Evolutionary conservation across 2,888 invertebrate genomes (phyloP).

Genomic region (Apodemia duryi): DNA sequence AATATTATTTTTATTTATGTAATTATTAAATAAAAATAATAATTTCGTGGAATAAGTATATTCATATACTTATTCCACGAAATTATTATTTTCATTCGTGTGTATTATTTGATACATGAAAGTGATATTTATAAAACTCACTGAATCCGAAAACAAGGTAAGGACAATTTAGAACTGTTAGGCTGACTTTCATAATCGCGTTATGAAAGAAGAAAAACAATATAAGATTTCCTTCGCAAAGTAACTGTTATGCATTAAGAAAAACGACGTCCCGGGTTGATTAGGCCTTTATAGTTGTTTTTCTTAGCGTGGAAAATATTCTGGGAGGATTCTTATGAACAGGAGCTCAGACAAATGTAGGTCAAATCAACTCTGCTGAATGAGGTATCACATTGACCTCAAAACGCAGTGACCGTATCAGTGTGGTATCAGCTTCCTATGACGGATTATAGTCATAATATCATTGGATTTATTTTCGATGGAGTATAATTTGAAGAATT

Average conservation of each 20-base stretch:
- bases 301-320: background rate
- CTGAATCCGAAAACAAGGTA: background rate
- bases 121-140: background rate
- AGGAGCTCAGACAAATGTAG: conserved; percentile 11
- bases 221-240: background rate
- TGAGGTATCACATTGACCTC: conserved; percentile 3
- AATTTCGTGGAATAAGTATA: too few species aligned
- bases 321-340: conserved; percentile 1
- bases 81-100: too few species aligned
- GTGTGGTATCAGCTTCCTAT: background rate
- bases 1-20: too few species aligned
- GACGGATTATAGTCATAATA: conserved; percentile 5
- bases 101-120: background rate
- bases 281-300: conserved; percentile 8
- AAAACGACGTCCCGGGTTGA: conserved; percentile 8
- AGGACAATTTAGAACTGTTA: background rate
- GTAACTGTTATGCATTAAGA: conserved; percentile 8
- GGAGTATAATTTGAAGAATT: too few species aligned
- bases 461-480: background rate
- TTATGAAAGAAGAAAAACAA: conserved; percentile 8
- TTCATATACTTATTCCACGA: too few species aligned
- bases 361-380: conserved; percentile 9
- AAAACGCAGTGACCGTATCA: conserved; percentile 1
- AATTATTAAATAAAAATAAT: too few species aligned
- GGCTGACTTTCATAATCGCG: background rate